These are phyloP conservation scores for Philhelius pedissequus DNA, from an alignment of 2,888 invertebrate genomes.

Conservation along the genomic window DNA sequence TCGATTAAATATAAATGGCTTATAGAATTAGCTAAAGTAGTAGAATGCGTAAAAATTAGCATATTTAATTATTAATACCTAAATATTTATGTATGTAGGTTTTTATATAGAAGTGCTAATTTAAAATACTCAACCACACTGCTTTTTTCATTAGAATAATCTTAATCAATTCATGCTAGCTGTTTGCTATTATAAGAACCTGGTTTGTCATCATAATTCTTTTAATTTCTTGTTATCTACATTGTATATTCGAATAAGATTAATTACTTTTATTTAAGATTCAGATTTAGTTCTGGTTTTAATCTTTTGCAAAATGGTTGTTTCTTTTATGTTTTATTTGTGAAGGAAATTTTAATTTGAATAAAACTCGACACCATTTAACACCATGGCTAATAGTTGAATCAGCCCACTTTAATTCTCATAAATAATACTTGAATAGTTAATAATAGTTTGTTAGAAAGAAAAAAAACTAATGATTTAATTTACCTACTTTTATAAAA, in stretches of 20 bases:
- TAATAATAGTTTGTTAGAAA: too few species aligned
- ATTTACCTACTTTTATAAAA: too few species aligned
- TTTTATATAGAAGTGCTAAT: not conserved
- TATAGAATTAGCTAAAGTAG: not conserved
- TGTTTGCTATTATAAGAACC: not conserved
- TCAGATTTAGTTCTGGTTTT: not conserved
- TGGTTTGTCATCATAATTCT: not conserved
- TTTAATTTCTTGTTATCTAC: not conserved
- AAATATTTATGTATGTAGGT: not conserved
- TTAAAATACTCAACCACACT: not conserved
- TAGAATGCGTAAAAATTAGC: conserved; percentile 22
- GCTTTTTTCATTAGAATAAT: not conserved
- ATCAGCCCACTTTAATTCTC: too few species aligned
- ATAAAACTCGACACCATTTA: too few species aligned
- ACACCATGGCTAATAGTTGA: too few species aligned
- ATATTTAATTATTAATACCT: not conserved
- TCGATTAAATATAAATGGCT: not conserved
- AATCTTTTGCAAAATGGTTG: not conserved
- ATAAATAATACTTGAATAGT: too few species aligned
- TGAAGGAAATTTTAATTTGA: too few species aligned
- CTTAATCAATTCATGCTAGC: not conserved
- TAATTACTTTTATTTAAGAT: not conserved
- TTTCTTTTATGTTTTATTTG: too few species aligned
- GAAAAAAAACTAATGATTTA: too few species aligned
- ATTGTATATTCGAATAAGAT: not conserved